Percentiles rank a stretch among this genome's conserved stretches.
These are phyloP conservation scores for Ellobius talpinus DNA, from an alignment of 2,113 vertebrate species.

Conservation along the genomic window DNA sequence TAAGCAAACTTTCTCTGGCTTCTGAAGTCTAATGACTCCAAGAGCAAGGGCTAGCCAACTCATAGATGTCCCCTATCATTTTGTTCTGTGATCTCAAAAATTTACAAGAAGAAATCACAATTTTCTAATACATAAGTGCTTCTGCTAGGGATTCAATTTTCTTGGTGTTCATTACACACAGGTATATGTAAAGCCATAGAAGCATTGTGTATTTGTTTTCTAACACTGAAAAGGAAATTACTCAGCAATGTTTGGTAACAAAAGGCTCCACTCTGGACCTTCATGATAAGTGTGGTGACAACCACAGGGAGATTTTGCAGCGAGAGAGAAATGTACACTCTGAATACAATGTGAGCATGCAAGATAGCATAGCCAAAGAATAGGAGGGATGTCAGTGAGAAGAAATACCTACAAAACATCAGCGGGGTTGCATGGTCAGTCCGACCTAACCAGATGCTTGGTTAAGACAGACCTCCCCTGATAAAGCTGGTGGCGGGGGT, in stretches of 20 bases:
- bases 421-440: neutral
- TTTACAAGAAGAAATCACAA: constrained; percentile 9
- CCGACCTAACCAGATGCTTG: neutral
- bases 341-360: neutral
- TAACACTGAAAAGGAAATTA: neutral
- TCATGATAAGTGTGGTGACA: too few relatives aligned
- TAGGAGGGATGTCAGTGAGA: too few relatives aligned
- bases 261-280: neutral
- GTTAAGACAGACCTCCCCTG: neutral
- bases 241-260: neutral
- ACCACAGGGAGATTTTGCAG: neutral
- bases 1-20: constrained; percentile 1
- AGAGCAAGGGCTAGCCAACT: neutral
- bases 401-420: neutral
- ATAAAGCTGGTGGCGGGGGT: neutral
- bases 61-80: neutral
- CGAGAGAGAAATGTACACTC: neutral
- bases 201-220: neutral
- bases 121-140: neutral
- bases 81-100: constrained; percentile 51
- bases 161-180: neutral
- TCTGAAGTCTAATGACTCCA: constrained; percentile 52
- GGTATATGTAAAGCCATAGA: neutral
- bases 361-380: neutral
- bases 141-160: neutral